Conservation (phyloP, 2,888 invertebrate species). For the Heliconius ethilla region DNA sequence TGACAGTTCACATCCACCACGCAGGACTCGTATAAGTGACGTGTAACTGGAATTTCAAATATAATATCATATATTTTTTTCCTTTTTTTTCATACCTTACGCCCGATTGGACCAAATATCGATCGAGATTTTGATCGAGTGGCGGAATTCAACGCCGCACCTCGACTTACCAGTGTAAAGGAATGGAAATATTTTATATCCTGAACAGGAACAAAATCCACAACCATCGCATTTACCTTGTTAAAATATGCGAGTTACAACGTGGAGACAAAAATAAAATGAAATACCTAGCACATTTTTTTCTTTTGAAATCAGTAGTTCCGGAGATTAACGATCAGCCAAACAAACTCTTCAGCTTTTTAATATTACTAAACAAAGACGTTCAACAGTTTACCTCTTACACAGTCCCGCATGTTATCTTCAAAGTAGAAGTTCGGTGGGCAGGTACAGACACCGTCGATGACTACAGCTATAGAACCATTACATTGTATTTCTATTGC, state of each 20-base stretch:
- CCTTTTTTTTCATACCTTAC: not conserved
- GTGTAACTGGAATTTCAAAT: conserved; percentile 57
- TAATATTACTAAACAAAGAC: no score
- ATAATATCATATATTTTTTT: not conserved
- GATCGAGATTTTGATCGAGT: no score
- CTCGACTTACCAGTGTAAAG: not conserved
- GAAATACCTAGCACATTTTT: no score
- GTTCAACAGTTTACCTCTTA: conserved; percentile 59
- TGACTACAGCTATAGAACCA: conserved; percentile 59
- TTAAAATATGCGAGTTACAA: not conserved
- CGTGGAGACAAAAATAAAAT: no score
- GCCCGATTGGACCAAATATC: not conserved
- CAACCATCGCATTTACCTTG: not conserved
- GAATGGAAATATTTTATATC: not conserved
- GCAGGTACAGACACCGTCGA: conserved; percentile 66
- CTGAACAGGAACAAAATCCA: not conserved
- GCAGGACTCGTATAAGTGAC: conserved; percentile 62
- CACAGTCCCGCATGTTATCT: conserved; percentile 68
- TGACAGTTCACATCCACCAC: conserved; percentile 60
- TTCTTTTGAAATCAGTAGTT: no score
- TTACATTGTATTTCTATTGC: conserved; percentile 58
- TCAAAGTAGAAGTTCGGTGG: conserved; percentile 68
- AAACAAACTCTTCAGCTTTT: no score
- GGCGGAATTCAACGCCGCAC: not conserved
- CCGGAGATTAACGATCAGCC: no score